These are phyloP conservation scores for Cylindroiulus punctatus DNA, from an alignment of 2,888 invertebrate species.

Conservation along the genomic window DNA sequence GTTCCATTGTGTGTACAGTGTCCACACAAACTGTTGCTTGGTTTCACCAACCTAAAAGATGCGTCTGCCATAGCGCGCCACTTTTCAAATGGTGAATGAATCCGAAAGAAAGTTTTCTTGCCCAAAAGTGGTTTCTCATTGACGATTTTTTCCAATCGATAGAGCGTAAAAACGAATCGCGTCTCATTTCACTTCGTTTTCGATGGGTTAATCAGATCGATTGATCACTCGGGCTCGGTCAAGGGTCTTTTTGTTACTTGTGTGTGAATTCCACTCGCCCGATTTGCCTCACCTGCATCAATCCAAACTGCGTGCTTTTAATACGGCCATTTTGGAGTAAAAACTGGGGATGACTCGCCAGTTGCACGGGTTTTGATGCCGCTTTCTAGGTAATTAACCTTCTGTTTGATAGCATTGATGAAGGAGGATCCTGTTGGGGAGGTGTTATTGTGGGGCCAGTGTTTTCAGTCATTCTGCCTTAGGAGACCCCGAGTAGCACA, in stretches of 20 bases:
- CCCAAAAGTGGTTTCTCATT: not conserved
- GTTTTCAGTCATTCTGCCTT: slow-evolving; percentile 35
- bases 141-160: slow-evolving; percentile 40
- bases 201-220: too few relatives aligned
- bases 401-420: slow-evolving; percentile 34
- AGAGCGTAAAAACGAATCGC: not conserved
- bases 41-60: too few relatives aligned
- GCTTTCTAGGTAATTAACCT: slow-evolving; percentile 35
- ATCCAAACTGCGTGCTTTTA: too few relatives aligned
- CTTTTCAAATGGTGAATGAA: not conserved
- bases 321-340: not conserved
- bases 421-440: not conserved
- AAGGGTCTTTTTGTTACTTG: too few relatives aligned
- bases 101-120: not conserved
- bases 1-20: too few relatives aligned
- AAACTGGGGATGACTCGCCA: not conserved
- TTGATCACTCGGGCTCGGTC: too few relatives aligned
- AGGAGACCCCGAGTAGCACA: not conserved
- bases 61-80: not conserved
- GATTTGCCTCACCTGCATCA: too few relatives aligned
- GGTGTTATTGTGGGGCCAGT: slow-evolving; percentile 22
- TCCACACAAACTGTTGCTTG: too few relatives aligned
- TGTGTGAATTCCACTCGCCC: too few relatives aligned
- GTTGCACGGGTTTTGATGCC: not conserved
- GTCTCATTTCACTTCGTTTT: not conserved